Conservation (phyloP, 2,113 vertebrate genomes). For the Ophiodon elongatus region DNA sequence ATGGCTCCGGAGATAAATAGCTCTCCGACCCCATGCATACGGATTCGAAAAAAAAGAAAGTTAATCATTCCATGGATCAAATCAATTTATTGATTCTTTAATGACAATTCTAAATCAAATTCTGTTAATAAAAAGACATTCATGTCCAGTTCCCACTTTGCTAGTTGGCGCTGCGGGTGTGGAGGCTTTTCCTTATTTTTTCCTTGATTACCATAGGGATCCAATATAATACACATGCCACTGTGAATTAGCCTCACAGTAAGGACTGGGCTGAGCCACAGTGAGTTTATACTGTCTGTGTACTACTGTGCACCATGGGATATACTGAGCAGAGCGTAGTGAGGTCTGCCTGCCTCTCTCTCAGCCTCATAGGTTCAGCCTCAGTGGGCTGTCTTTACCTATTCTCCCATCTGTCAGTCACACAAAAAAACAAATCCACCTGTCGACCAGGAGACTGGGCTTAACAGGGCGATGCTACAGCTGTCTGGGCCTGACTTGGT, state of each 20-base stretch:
- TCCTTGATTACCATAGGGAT: constrained; percentile 74
- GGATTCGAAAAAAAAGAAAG: constrained; percentile 3
- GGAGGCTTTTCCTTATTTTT: constrained; percentile 64
- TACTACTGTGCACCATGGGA: constrained; percentile 58
- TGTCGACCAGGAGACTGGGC: constrained; percentile 77
- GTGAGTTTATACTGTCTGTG: constrained; percentile 64
- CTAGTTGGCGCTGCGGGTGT: constrained; percentile 14
- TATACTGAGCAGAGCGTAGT: constrained; percentile 69
- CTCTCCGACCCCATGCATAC: constrained; percentile 4
- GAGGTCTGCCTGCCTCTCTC: constrained; percentile 71
- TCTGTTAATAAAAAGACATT: constrained; percentile 39
- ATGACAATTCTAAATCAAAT: constrained; percentile 23
- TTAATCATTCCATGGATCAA: constrained; percentile 35
- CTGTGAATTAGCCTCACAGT: constrained; percentile 67
- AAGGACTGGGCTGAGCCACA: constrained; percentile 41
- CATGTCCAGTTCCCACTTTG: constrained; percentile 29
- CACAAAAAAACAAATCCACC: constrained; percentile 83
- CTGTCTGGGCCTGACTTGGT: constrained; percentile 71
- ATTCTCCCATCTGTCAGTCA: constrained; percentile 85
- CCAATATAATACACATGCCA: constrained; percentile 76
- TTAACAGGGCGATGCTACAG: constrained; percentile 66
- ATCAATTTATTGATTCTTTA: constrained; percentile 32
- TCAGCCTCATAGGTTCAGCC: constrained; percentile 81
- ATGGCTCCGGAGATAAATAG: constrained; percentile 57
- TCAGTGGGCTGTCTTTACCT: constrained; percentile 84